Evolutionary conservation across 2,113 vertebrate genomes (phyloP), one percentile per base, ranked within the genome.

Genomic region (Pygoscelis antarcticus): DNA sequence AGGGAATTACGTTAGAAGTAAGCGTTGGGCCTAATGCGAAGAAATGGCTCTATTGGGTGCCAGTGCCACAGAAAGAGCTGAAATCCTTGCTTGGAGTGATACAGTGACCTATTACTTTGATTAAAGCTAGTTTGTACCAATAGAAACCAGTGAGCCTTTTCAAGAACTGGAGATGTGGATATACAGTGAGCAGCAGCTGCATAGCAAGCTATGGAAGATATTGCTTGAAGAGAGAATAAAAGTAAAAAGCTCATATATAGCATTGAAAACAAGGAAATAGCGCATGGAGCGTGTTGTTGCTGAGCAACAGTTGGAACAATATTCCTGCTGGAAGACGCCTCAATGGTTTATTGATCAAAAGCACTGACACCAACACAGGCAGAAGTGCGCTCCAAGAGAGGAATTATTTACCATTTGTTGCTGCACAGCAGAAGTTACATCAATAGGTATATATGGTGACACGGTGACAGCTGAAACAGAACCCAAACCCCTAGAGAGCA

Each of bases 361-460:
- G 20, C 54, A 29, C 49, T 66, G 90, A 58, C 84, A 90, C 66
- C 78, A 61, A 19, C 57, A 44, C 16, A 69, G 44, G 82, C 74
- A 91, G 54, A 82, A 83, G 27, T 15, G 46, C 1, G 5, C 68
- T 94, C 49, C 1, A 5, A 42, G 80, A 87, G 36, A 77, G 49
- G 84, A 80, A 72, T 93, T 96, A 77, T 95, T 96, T 94, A 70
- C 95, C 87, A 87, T 90, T 96, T 96, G 89, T 95, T 95, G 89
- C 94, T 94, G 81, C 81, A 71, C 74, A 75, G 92, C 87, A 89
- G 55, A 91, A 95, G 51, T 93, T 87, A 34, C 89, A 84, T 82
- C 93, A 91, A 12, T 91, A 94, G 72, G 81, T 94, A 47, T 66
- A 42, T 52, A 23, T 36, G 65, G 83, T 7, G 69, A 83, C 79